phyloP scores from a whole-genome alignment of 2,113 vertebrate genomes.

The Nematolebias whitei region DNA sequence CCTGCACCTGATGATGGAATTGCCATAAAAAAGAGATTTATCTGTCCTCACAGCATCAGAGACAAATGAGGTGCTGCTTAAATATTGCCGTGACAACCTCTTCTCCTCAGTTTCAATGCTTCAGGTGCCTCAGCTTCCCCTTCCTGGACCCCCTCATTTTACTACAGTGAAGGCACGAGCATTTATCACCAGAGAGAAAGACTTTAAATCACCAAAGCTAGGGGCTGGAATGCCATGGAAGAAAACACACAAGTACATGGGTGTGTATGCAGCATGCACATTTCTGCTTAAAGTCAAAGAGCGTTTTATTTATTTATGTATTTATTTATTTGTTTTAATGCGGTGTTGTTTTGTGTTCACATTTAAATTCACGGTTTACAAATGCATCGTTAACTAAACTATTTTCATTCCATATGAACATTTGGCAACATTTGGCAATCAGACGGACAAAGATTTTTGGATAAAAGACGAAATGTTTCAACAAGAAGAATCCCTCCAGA shows the following conservation, averaged over 20 bases:
- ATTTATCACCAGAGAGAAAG: slow-evolving; percentile 63
- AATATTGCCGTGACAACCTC: slow-evolving; percentile 40
- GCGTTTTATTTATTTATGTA: slow-evolving; percentile 2
- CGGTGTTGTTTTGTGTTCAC: too few species aligned
- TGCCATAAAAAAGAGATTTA: slow-evolving; percentile 71
- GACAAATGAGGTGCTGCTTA: slow-evolving; percentile 65
- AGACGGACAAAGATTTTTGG: too few species aligned
- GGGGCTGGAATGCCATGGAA: slow-evolving; percentile 69
- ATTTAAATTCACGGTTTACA: too few species aligned
- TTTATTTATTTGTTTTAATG: slow-evolving; percentile 1
- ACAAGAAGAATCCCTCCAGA: too few species aligned
- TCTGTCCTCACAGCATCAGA: slow-evolving; percentile 71
- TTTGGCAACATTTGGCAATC: background rate
- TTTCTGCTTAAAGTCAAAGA: slow-evolving; percentile 20
- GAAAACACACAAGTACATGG: slow-evolving; percentile 52
- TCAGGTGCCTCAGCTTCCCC: slow-evolving; percentile 72
- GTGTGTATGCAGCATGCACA: slow-evolving; percentile 14
- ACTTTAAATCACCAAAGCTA: slow-evolving; percentile 63
- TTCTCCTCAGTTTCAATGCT: slow-evolving; percentile 58
- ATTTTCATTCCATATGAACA: too few species aligned
- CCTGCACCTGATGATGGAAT: slow-evolving; percentile 66
- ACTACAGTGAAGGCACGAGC: slow-evolving; percentile 59
- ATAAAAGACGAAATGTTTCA: too few species aligned
- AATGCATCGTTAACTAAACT: too few species aligned
- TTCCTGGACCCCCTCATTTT: slow-evolving; percentile 50